Percentiles rank a stretch among this genome's conserved stretches.
These are phyloP conservation scores for Phortica okadai DNA, from an alignment of 2,888 invertebrate species.

Conservation along the genomic window DNA sequence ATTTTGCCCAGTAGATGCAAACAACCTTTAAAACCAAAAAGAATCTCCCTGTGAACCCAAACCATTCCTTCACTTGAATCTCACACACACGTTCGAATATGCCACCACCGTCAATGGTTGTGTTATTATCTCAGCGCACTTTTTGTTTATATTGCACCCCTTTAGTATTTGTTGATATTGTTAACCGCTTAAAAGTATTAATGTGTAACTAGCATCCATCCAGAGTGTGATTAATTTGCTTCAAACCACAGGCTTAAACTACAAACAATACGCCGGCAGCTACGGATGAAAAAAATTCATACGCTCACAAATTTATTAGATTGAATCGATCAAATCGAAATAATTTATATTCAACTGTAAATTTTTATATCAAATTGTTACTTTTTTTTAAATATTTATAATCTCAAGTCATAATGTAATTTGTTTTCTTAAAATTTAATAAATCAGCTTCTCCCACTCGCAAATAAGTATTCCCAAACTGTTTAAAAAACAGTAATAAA, in stretches of 20 bases:
- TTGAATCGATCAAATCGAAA: background rate
- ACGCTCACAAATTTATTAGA: background rate
- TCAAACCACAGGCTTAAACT: background rate
- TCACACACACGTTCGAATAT: background rate
- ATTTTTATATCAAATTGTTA: background rate
- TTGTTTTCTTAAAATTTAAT: background rate
- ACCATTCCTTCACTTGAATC: background rate
- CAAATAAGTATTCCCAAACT: background rate
- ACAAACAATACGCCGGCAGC: background rate
- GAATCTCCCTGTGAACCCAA: background rate
- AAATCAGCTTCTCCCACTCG: background rate
- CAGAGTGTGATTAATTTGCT: background rate
- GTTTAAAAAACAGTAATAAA: background rate
- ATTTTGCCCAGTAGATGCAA: constrained; percentile 40
- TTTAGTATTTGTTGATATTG: background rate
- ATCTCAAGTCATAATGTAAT: background rate
- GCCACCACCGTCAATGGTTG: constrained; percentile 33
- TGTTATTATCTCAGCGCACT: constrained; percentile 16
- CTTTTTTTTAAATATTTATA: background rate
- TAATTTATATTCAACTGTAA: background rate
- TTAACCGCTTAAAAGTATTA: background rate
- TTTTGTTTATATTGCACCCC: constrained; percentile 17
- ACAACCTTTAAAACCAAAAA: background rate
- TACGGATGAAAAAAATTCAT: background rate
- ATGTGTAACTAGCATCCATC: background rate